Base-by-base conservation (phyloP, 2,888 invertebrate species). In the Herminia tarsipennalis region DNA sequence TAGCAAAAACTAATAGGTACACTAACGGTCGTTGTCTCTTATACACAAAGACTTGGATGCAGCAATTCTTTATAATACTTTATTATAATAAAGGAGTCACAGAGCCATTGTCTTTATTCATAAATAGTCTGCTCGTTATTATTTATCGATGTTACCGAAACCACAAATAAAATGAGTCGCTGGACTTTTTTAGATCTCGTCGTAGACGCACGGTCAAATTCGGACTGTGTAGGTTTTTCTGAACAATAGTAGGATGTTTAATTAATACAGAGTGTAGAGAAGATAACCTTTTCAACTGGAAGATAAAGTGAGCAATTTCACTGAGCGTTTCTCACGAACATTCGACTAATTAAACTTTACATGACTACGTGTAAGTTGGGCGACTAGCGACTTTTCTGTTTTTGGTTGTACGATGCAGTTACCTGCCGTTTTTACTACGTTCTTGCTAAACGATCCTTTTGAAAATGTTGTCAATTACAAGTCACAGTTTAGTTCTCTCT, bases 281-380 rank as follows among this genome's bases (percentile, higher is more conserved):
- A 60, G 70, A 72, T 72, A 69, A 71, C 72, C 73, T 74, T 62
- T 66, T 66, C 58, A 55, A 60, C 54, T 58, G 25, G 9, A 17
- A 62, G 66, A 73, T 72, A 69, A 64, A 52, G 47, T 41, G 46
- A 36, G 43, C 51, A 70, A 58, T 70, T 73, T 64, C 57, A 50
- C 65, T 56, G 60, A 47, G 45, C 51, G 53, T 38, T 56, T 65
- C 63, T 56, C 63, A 65, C 56, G 58, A 62, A 29, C 30, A 36
- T 35, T 49, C 27, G 33, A 40, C 61, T 61, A 61, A 64, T 60
- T 64, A 57, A 64, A 45, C 20, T 56, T 50, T 28, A 49, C 40
- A 41, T 22, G 53, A 34, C 32, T 39, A 42, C 54, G 38, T 51
- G 46, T 51, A 56, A 35, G 49, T 59, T 50, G 48, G 46, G 40